Evolutionary conservation across 2,888 invertebrate species (phyloP).

Genomic region (Phalangium opilio): DNA sequence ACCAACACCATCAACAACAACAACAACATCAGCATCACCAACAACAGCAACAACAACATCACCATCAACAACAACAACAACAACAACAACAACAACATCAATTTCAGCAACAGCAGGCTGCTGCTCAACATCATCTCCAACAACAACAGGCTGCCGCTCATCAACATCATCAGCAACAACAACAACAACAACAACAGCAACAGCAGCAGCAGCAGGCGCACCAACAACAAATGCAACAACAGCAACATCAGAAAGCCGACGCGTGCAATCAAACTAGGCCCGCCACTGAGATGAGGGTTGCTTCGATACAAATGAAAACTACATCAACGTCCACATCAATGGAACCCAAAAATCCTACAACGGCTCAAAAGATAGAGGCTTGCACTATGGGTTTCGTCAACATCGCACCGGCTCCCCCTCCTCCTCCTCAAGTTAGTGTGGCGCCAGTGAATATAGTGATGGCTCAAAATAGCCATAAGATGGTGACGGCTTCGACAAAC

Average conservation of each 20-base stretch:
- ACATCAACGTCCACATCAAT: conserved; percentile 1
- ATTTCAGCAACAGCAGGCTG: neutral
- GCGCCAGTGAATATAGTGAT: neutral
- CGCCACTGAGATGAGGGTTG: conserved; percentile 9
- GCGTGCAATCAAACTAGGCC: conserved; percentile 22
- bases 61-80: neutral
- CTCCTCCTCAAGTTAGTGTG: neutral
- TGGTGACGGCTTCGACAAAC: neutral
- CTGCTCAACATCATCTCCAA: neutral
- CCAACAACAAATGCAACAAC: conserved; percentile 8
- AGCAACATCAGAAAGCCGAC: conserved; percentile 20
- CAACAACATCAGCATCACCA: neutral
- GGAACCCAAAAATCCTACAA: conserved; percentile 8
- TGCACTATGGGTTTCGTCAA: too few species aligned
- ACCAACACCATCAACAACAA: neutral
- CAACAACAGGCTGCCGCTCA: neutral
- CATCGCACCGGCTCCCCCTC: neutral
- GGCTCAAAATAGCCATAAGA: neutral
- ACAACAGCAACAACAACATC: neutral
- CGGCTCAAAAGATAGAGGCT: neutral
- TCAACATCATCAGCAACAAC: neutral
- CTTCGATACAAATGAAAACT: conserved; percentile 13
- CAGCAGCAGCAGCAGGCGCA: too few species aligned
- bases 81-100: neutral
- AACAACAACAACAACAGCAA: neutral